Base-by-base conservation (phyloP, 2,797 vertebrate species). In the Xenopus petersii region DNA sequence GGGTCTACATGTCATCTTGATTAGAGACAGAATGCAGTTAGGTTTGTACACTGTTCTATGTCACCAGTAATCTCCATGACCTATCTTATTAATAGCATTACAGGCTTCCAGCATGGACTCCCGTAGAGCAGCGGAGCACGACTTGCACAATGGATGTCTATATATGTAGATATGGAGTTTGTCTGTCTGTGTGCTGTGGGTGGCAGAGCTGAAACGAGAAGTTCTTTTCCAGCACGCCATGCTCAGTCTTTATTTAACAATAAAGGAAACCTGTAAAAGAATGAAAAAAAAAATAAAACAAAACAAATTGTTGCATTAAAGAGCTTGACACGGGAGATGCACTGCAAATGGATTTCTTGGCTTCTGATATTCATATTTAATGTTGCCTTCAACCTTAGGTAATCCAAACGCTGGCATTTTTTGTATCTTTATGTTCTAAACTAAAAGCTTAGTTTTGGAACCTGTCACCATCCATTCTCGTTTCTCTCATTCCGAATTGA, bases 1-100 rank as follows among this genome's bases (percentile, higher is more conserved):
- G 74, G 69, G 69, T 61, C 46, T 17, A 59, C n/a, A 79, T 70
- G 76, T 79, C 76, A 79, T 79, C 71, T 65, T 70, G 76, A 79
- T 79, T 54, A 70, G 51, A 69, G 60, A 55, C 66, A 74, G 76
- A 74, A 74, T 59, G 76, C 67, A 64, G 48, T 17, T 64, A 30
- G 54, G 70, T 74, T 79, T 79, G 55, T 70, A 74, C 71, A 74
- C 65, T 78, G 71, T 70, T 74, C 56, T 73, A 66, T 79, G 71
- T 65, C 66, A 70, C 66, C 58, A 51, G 71, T 79, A 61, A 70
- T 70, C 71, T 73, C 71, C 30, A 46, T 70, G 71, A 70, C 61
- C 61, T 63, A 61, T 73, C 66, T 70, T 70, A 68, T 74, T 74
- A 74, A 70, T 46, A 69, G 24, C 10, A 58, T 59, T 73, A 65